phyloP scores from a whole-genome alignment of 2,888 invertebrate species.

The Macropis europaea region DNA sequence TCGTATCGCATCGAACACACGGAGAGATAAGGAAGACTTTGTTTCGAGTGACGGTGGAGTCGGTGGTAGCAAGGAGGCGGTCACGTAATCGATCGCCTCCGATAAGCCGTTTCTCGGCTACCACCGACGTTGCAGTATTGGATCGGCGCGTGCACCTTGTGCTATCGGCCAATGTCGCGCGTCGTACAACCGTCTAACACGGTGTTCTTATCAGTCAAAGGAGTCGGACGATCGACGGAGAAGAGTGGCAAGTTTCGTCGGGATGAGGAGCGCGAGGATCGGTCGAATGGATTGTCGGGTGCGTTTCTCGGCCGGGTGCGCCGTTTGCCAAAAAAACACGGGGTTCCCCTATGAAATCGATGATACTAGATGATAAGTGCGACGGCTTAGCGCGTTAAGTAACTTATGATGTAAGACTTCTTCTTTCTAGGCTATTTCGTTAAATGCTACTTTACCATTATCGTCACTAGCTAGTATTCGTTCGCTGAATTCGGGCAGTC shows the following conservation, averaged over 20 bases:
- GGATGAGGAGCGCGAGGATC: neutral
- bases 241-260: neutral
- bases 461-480: conserved; percentile 58
- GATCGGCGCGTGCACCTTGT: conserved; percentile 9
- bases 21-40: conserved; percentile 11
- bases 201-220: neutral
- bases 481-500: conserved; percentile 53
- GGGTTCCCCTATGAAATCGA: conserved; percentile 11
- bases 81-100: neutral
- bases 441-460: conserved; percentile 63
- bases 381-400: conserved; percentile 60
- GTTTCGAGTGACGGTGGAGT: conserved; percentile 21
- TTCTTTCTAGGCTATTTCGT: conserved; percentile 63
- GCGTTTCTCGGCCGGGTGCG: neutral
- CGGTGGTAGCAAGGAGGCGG: conserved; percentile 4
- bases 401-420: conserved; percentile 65
- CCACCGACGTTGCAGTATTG: conserved; percentile 39
- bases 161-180: conserved; percentile 7
- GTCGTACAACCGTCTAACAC: neutral
- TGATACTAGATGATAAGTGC: conserved; percentile 52
- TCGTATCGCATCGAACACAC: neutral
- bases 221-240: conserved; percentile 11
- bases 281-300: neutral
- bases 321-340: conserved; percentile 12
- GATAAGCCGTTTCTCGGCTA: too few species aligned